Evolutionary conservation across 2,888 invertebrate species (phyloP), one percentile per base, ranked within the genome.

Genomic region (Drosophila nigritarsus): DNA sequence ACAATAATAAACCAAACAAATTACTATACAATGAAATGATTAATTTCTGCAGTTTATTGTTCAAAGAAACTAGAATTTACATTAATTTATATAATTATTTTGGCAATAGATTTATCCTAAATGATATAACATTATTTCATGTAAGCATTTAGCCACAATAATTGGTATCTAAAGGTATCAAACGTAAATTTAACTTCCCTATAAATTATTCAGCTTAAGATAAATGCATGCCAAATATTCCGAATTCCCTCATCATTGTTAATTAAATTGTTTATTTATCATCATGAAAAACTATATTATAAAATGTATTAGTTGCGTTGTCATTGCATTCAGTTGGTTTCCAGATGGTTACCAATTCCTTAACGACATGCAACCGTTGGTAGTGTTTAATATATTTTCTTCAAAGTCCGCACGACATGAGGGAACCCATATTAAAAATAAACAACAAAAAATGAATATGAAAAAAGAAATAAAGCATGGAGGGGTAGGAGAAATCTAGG

Each of bases 361-460:
- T 51, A 49, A 36, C 54, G 49, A 67, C 51, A 30, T 60, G 74
- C 69, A 63, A 59, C 48, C 40, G 58, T 75, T 38, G 11, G n/a
- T 53, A 45, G 18, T 50, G 38, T 56, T 49, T 50, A 34, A 51
- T 48, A 53, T n/a, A 8, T 24, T 36, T 32, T 40, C 48, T 45
- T 36, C 55, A 29, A 55, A 34, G 51, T 69, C 81, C 72, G 82
- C 84, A 89, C 84, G 80, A 75, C 74, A 70, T 73, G 81, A 66
- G 71, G 58, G 59, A 79, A 54, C 53, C 66, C 72, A 87, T 83
- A 75, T 85, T 73, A 84, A 79, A 75, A 64, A 70, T 69, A 40
- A 65, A 84, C 73, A 65, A 70, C 68, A 55, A 72, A 61, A 76
- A 68, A 64, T 50, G 45, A 54, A 40, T 56, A 59, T 13, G 55